phyloP scores from a whole-genome alignment of 2,888 invertebrate species.

The Lottia gigantea region DNA sequence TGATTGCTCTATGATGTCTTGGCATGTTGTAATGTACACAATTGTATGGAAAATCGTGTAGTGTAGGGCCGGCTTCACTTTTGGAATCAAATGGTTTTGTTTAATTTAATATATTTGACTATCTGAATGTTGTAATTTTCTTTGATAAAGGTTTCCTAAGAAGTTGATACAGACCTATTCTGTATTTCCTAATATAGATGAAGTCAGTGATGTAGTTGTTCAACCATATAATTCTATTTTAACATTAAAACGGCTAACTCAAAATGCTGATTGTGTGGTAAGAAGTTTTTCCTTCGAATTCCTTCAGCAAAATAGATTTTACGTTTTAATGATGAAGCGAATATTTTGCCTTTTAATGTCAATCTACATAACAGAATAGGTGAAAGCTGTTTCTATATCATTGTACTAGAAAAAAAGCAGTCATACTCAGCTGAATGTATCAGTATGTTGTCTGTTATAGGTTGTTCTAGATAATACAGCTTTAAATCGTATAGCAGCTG shows the following conservation, averaged over 20 bases:
- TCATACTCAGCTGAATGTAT: no score
- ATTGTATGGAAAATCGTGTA: no score
- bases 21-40: no score
- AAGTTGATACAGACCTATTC: conserved; percentile 98
- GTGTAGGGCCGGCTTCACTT: no score
- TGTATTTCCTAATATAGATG: conserved; percentile 90
- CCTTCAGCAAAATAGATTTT: no score
- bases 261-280: conserved; percentile 94
- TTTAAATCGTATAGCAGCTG: conserved; percentile 78
- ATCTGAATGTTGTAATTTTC: no score
- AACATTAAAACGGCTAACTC: conserved; percentile 91
- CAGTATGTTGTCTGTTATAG: conserved; percentile 39
- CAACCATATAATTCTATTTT: conserved; percentile 79
- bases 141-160: conserved; percentile 84
- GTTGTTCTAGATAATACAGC: conserved; percentile 97
- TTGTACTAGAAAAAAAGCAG: no score
- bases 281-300: conserved; percentile 25
- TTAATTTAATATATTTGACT: no score
- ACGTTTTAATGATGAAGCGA: not conserved
- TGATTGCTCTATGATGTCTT: no score
- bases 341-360: not conserved
- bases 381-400: no score
- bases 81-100: no score
- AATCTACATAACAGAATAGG: not conserved
- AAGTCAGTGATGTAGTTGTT: conserved; percentile 69